Conservation (phyloP, 2,113 vertebrate genomes). For the Lampris megalopsis region DNA sequence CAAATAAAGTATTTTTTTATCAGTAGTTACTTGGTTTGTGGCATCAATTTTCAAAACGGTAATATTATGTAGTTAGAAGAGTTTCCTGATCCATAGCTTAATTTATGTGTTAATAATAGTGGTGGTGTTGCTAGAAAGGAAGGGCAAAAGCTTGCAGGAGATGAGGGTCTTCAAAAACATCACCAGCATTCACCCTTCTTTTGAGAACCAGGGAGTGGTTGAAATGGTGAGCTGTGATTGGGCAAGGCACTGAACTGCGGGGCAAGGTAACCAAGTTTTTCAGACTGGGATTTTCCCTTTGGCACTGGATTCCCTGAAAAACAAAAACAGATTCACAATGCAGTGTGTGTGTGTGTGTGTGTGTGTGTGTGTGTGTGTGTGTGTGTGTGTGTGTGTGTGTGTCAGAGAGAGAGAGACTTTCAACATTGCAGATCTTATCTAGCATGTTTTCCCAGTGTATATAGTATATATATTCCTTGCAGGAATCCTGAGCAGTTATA, state of each 20-base stretch:
- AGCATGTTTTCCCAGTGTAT: background rate
- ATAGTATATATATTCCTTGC: background rate
- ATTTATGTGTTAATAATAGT: conserved; percentile 11
- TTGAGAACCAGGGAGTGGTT: conserved; percentile 45
- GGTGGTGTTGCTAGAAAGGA: background rate
- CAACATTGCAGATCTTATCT: background rate
- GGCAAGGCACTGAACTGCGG: conserved; percentile 19
- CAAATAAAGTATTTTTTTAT: conserved; percentile 59
- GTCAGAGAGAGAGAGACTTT: background rate
- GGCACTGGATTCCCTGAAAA: conserved; percentile 44
- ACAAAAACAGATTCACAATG: background rate
- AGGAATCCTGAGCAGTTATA: too few species aligned
- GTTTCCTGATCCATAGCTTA: background rate
- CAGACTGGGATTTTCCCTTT: conserved; percentile 21
- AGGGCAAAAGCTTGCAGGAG: conserved; percentile 18
- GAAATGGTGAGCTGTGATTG: conserved; percentile 75
- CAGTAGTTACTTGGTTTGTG: background rate
- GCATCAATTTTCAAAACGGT: background rate
- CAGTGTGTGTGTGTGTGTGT: too few species aligned
- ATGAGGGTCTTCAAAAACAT: conserved; percentile 46
- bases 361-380: too few species aligned
- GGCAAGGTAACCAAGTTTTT: conserved; percentile 17
- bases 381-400: too few species aligned
- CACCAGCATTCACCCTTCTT: conserved; percentile 56
- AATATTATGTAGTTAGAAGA: background rate